Evolutionary conservation across 1,140 invertebrate genomes (phyloP).

Genomic region (Drosophila azteca): DNA sequence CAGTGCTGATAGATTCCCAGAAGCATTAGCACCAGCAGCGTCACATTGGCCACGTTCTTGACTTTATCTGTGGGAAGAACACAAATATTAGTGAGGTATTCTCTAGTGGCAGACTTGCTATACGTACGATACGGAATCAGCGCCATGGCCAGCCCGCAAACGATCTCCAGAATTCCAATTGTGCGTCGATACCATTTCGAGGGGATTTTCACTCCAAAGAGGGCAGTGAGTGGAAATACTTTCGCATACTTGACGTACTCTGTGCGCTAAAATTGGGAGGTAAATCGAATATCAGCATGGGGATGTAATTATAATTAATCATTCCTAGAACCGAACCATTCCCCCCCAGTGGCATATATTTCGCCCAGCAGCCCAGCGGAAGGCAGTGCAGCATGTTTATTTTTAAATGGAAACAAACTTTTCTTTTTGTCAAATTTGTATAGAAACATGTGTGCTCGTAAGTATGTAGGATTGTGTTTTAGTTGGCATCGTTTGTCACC

Average conservation of each 20-base stretch:
- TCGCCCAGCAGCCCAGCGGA: constrained; percentile 23
- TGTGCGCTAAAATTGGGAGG: constrained; percentile 91
- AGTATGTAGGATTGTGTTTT: constrained; percentile 27
- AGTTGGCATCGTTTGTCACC: constrained; percentile 54
- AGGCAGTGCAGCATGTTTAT: constrained; percentile 50
- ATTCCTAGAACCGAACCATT: constrained; percentile 25
- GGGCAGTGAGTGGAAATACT: constrained; percentile 95
- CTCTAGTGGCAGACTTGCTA: not conserved
- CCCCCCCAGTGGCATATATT: constrained; percentile 21
- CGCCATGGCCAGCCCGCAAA: constrained; percentile 94
- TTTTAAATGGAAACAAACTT: constrained; percentile 44
- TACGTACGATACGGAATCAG: constrained; percentile 94
- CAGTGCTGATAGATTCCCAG: constrained; percentile 96
- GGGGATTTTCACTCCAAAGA: constrained; percentile 93
- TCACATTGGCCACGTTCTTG: constrained; percentile 94
- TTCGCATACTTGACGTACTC: constrained; percentile 98
- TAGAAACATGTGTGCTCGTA: constrained; percentile 5
- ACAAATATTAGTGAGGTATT: not conserved
- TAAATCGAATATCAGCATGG: constrained; percentile 25
- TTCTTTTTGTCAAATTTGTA: constrained; percentile 22
- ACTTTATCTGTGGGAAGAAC: constrained; percentile 89
- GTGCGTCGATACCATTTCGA: constrained; percentile 96
- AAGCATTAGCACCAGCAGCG: constrained; percentile 92
- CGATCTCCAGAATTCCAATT: constrained; percentile 94
- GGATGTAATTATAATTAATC: constrained; percentile 41